Conservation (phyloP, 1,140 invertebrate species). For the Tetramorium parvispinum region DNA sequence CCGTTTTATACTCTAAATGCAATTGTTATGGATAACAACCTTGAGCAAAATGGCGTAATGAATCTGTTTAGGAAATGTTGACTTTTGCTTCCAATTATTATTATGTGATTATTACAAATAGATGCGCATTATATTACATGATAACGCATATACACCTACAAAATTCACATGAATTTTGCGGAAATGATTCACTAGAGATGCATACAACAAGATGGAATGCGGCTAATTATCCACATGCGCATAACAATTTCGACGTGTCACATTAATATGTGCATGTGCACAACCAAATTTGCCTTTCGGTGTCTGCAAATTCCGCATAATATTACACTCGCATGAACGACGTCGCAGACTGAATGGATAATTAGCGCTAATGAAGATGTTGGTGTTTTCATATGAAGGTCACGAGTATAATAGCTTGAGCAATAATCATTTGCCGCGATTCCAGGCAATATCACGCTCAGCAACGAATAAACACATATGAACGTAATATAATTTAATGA, state of each 20-base stretch:
- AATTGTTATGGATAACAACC: background rate
- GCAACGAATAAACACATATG: background rate
- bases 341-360: conserved; percentile 38
- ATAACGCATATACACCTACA: background rate
- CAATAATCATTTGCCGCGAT: conserved; percentile 28
- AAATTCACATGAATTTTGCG: background rate
- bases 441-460: background rate
- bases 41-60: background rate
- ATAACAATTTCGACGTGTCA: conserved; percentile 36
- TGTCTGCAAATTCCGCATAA: conserved; percentile 2
- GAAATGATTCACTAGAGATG: background rate
- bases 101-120: background rate
- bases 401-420: conserved; percentile 15
- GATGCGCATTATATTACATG: background rate
- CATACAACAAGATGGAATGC: background rate
- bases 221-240: conserved; percentile 33
- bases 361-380: conserved; percentile 57
- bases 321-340: conserved; percentile 10
- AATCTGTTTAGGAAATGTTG: background rate
- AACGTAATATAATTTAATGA: background rate
- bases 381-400: conserved; percentile 30
- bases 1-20: background rate
- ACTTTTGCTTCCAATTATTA: background rate
- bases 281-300: conserved; percentile 29
- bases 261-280: conserved; percentile 29